Conservation (phyloP, 92 coral and sea anemone species). For the Hydrozoanthus gracilis region DNA sequence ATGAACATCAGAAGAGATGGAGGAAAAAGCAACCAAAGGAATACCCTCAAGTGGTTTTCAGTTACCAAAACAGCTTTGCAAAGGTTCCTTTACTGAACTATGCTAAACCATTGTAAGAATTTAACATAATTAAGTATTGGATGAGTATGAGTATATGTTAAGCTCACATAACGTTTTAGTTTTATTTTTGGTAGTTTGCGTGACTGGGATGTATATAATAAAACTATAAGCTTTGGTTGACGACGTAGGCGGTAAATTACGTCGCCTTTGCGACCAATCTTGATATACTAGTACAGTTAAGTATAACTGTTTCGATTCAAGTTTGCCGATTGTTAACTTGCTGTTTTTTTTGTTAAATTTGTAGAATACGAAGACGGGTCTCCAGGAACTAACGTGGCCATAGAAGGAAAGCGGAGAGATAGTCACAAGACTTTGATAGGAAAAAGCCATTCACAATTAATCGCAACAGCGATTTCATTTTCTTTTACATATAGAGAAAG, state of each 20-base stretch:
- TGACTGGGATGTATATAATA: background rate
- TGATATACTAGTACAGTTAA: background rate
- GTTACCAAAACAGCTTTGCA: too few species aligned
- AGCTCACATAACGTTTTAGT: background rate
- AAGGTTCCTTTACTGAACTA: background rate
- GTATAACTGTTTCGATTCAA: background rate
- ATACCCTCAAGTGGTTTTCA: background rate
- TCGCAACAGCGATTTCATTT: background rate
- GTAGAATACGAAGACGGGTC: background rate
- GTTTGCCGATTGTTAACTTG: conserved; percentile 1
- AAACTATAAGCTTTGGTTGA: too few species aligned
- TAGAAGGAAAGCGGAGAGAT: background rate
- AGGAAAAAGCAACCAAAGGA: background rate
- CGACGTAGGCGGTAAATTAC: too few species aligned
- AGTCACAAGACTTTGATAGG: background rate
- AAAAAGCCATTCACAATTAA: background rate
- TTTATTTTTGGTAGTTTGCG: background rate
- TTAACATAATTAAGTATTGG: background rate
- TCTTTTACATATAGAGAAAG: background rate
- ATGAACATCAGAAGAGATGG: conserved; percentile 1
- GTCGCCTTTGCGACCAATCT: background rate
- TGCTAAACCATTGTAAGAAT: background rate
- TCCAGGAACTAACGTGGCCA: background rate
- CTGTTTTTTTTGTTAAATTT: background rate
- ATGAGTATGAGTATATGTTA: background rate